These are phyloP conservation scores for Reticulitermes lucifugus DNA, from an alignment of 2,888 invertebrate genomes.

Conservation along the genomic window DNA sequence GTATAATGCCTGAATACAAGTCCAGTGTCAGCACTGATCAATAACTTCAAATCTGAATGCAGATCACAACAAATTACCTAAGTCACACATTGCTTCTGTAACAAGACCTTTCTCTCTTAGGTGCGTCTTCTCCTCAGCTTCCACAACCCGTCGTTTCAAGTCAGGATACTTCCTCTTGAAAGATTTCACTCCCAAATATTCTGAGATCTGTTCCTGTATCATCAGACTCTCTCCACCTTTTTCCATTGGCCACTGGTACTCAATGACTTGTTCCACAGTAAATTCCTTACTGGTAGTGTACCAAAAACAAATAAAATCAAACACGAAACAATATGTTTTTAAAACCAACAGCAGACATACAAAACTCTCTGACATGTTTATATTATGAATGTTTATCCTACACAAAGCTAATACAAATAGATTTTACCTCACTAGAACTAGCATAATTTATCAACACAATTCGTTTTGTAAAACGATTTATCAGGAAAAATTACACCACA, in stretches of 20 bases:
- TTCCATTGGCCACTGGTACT: conserved; percentile 91
- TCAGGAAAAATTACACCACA: too few species aligned
- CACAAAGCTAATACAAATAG: too few species aligned
- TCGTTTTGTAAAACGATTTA: too few species aligned
- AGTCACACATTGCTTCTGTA: conserved; percentile 91
- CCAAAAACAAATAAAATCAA: neutral
- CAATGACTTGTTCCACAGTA: conserved; percentile 89
- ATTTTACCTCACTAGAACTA: too few species aligned
- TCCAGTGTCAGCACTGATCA: too few species aligned
- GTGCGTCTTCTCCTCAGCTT: conserved; percentile 92
- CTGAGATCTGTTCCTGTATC: conserved; percentile 96
- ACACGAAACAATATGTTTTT: too few species aligned
- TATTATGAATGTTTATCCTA: too few species aligned
- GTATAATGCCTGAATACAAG: too few species aligned
- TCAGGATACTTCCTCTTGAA: conserved; percentile 97
- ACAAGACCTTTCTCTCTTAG: conserved; percentile 86
- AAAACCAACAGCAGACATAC: too few species aligned
- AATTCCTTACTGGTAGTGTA: conserved; percentile 62
- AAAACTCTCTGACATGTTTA: too few species aligned
- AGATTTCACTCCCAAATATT: conserved; percentile 94
- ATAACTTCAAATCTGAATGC: too few species aligned
- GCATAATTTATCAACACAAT: too few species aligned
- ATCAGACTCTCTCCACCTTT: conserved; percentile 83
- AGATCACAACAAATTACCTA: conserved; percentile 70
- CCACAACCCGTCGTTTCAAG: conserved; percentile 83